phyloP scores from a whole-genome alignment of 2,797 vertebrate species.

The Scarus forsteni region DNA sequence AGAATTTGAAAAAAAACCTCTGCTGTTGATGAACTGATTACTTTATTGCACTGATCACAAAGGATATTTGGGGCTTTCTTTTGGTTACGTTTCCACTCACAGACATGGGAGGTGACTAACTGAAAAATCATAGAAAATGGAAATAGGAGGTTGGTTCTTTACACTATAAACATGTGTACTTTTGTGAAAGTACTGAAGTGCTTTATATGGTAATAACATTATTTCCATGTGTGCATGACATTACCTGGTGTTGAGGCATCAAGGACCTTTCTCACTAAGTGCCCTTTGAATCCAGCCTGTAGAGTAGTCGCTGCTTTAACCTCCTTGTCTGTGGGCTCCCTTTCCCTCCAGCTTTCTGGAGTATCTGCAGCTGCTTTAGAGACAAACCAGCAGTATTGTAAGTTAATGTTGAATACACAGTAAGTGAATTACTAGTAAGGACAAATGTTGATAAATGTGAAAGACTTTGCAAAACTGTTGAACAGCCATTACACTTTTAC shows the following conservation, averaged over 20 bases:
- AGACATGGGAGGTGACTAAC: too few species aligned
- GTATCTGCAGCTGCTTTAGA: slow-evolving; percentile 35
- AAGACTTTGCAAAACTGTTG: not conserved
- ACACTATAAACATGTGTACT: not conserved
- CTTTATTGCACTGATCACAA: too few species aligned
- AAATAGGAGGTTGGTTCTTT: too few species aligned
- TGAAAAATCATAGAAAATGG: too few species aligned
- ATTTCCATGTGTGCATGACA: not conserved
- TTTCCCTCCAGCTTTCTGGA: slow-evolving; percentile 61
- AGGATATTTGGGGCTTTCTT: too few species aligned
- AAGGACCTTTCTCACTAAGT: slow-evolving; percentile 74
- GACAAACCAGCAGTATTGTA: slow-evolving; percentile 1
- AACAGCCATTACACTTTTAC: not conserved
- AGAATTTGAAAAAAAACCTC: too few species aligned
- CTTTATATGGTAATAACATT: not conserved
- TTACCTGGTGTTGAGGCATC: slow-evolving; percentile 86
- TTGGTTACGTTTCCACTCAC: too few species aligned
- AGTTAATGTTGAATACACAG: not conserved
- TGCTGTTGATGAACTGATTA: too few species aligned
- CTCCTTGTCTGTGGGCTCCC: slow-evolving; percentile 80
- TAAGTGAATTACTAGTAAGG: not conserved
- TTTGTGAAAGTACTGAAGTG: not conserved
- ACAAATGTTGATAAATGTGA: not conserved
- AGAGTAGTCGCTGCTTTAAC: slow-evolving; percentile 80
- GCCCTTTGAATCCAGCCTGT: slow-evolving; percentile 86